Evolutionary conservation across 2,797 vertebrate genomes (phyloP).

Genomic region (Scolopax rusticola): DNA sequence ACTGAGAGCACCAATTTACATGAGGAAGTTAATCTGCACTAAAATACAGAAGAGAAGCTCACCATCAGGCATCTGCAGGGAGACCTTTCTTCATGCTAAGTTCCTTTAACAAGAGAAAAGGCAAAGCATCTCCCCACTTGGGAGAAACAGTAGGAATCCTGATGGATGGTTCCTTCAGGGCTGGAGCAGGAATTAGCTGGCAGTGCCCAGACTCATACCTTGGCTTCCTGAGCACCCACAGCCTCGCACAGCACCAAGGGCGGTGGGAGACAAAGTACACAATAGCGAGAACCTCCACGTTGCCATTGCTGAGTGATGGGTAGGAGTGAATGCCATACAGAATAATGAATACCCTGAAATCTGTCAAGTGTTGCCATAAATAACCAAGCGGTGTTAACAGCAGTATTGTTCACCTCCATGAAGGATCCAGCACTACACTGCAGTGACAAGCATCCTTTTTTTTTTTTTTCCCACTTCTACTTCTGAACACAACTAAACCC

Average conservation of each 20-base stretch:
- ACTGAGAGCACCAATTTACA: fast-evolving
- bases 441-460: background rate
- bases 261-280: background rate
- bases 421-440: background rate
- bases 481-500: constrained; percentile 12
- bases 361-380: constrained; percentile 5
- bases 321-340: constrained; percentile 1
- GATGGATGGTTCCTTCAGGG: background rate
- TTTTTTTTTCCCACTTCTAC: background rate
- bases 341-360: constrained; percentile 7
- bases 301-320: background rate
- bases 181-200: background rate
- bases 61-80: background rate
- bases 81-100: background rate
- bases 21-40: background rate
- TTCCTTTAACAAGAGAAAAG: background rate
- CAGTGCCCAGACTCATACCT: background rate
- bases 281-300: background rate
- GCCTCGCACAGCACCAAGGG: fast-evolving
- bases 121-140: background rate
- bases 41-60: background rate
- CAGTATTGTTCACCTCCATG: background rate
- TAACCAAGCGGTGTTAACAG: background rate
- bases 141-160: background rate
- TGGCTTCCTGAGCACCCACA: fast-evolving